phyloP scores from a whole-genome alignment of 2,113 vertebrate genomes.

The Leucosticte australis region DNA sequence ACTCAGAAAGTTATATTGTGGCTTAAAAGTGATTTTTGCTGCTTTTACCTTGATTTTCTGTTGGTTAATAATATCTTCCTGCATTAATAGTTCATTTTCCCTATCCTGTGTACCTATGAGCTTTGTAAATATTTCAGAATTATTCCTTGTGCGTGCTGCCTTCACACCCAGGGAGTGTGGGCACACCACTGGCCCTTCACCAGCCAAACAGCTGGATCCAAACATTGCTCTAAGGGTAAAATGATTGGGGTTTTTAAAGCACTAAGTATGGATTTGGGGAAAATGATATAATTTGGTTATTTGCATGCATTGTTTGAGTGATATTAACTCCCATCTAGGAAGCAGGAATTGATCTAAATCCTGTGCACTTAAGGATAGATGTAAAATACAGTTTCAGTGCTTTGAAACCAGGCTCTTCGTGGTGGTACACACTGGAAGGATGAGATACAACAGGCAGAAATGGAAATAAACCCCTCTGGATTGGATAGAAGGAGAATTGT shows the following conservation, averaged over 20 bases:
- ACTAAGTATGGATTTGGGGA: background rate
- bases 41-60: background rate
- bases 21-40: background rate
- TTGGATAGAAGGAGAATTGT: background rate
- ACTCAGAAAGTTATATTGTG: background rate
- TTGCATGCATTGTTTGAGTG: background rate
- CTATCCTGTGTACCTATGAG: background rate
- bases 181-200: accelerated
- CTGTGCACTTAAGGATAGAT: background rate
- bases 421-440: background rate
- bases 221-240: background rate
- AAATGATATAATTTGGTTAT: background rate
- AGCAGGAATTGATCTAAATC: background rate
- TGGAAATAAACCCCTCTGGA: background rate
- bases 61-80: background rate
- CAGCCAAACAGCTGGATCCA: background rate
- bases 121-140: background rate
- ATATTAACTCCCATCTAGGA: background rate
- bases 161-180: background rate
- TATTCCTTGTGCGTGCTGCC: background rate
- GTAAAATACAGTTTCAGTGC: background rate
- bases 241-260: background rate
- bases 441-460: background rate
- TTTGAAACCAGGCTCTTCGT: background rate
- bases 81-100: background rate